Evolutionary conservation across 2,888 invertebrate genomes (phyloP).

Genomic region (Lepidonotus clava): DNA sequence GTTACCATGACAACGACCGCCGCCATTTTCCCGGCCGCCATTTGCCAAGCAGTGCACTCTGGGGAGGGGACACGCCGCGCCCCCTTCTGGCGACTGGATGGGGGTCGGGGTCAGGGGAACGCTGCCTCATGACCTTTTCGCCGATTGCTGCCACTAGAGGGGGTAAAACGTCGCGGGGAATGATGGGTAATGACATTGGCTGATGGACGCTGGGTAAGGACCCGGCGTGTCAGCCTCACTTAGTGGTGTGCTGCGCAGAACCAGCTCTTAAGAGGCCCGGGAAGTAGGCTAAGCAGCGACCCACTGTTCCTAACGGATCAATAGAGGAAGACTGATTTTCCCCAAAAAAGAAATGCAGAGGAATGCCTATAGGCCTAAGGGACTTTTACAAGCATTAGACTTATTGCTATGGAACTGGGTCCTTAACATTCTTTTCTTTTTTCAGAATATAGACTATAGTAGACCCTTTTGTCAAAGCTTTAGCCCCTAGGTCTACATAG

Average conservation of each 20-base stretch:
- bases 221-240: background rate
- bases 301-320: no score
- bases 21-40: background rate
- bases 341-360: no score
- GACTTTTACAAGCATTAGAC: no score
- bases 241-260: background rate
- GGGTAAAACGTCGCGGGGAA: background rate
- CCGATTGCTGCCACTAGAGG: background rate
- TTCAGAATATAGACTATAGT: no score
- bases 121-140: background rate
- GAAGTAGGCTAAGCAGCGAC: no score
- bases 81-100: background rate
- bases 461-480: no score
- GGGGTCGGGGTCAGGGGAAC: background rate
- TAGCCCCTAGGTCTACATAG: no score
- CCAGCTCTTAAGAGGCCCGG: background rate
- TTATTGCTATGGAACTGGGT: no score
- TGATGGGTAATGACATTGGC: background rate
- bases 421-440: no score
- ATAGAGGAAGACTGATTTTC: no score
- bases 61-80: background rate
- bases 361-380: no score
- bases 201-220: background rate
- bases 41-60: background rate
- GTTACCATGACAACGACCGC: constrained; percentile 31